Conservation (phyloP, 2,113 vertebrate genomes). For the Salvator merianae region DNA sequence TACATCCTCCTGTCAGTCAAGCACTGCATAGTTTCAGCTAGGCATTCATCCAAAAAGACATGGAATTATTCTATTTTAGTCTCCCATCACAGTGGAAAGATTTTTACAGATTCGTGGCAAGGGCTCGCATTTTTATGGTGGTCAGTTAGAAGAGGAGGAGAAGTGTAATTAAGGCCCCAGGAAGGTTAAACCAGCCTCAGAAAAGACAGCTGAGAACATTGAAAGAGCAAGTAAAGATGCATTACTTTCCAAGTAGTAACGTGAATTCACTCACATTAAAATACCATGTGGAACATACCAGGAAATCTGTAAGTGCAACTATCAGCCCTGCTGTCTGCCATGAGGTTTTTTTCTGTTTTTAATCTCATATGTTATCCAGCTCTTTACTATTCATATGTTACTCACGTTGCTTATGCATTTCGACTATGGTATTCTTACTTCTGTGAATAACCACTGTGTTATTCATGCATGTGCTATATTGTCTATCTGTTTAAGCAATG, state of each 20-base stretch:
- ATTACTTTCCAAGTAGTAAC: not conserved
- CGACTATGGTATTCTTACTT: too few relatives aligned
- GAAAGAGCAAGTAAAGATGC: constrained; percentile 58
- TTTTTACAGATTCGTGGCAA: constrained; percentile 81
- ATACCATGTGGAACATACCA: constrained; percentile 50
- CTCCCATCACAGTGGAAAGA: constrained; percentile 79
- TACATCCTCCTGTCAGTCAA: constrained; percentile 84
- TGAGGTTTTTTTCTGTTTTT: too few relatives aligned
- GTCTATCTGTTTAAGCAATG: too few relatives aligned
- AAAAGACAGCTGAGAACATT: constrained; percentile 44
- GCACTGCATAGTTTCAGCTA: constrained; percentile 82
- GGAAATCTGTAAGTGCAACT: constrained; percentile 49
- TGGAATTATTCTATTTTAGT: constrained; percentile 91
- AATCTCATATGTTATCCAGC: too few relatives aligned
- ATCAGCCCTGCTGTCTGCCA: constrained; percentile 31
- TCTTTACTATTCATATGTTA: too few relatives aligned
- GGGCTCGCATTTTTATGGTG: constrained; percentile 81
- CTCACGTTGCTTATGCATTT: too few relatives aligned
- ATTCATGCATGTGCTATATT: too few relatives aligned
- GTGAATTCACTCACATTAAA: constrained; percentile 27
- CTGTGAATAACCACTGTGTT: too few relatives aligned
- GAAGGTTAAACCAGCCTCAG: constrained; percentile 64
- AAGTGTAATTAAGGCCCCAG: constrained; percentile 85
- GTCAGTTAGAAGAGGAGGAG: constrained; percentile 76
- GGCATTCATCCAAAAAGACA: constrained; percentile 87